These are phyloP conservation scores for Semnornis frantzii DNA, from an alignment of 2,113 vertebrate species.

Conservation along the genomic window DNA sequence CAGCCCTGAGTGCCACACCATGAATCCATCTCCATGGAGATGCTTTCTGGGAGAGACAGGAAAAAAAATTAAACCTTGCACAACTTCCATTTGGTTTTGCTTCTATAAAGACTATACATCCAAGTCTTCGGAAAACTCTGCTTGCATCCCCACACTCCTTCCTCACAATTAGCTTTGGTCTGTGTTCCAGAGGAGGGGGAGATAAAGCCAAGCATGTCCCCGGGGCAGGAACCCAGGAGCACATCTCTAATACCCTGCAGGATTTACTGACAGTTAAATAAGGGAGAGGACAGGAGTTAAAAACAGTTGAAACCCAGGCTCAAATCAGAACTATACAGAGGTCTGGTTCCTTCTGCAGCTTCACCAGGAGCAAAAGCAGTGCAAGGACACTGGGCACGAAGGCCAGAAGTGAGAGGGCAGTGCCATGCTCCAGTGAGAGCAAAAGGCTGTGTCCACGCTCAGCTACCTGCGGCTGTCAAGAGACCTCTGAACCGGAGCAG, in stretches of 20 bases:
- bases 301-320: background rate
- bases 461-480: background rate
- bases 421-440: background rate
- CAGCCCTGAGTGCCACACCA: background rate
- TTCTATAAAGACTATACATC: background rate
- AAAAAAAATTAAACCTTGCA: background rate
- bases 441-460: background rate
- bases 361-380: background rate
- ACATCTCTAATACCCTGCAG: background rate
- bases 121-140: background rate
- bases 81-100: background rate
- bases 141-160: background rate
- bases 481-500: background rate
- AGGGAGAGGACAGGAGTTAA: background rate
- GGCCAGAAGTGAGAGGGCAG: background rate
- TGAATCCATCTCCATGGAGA: background rate
- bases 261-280: background rate
- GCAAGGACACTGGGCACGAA: rapidly evolving
- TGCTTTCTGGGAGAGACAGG: background rate
- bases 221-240: background rate
- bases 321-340: background rate
- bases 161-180: background rate
- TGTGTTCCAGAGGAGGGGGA: background rate
- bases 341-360: rapidly evolving
- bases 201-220: background rate